These are phyloP conservation scores for Geophilus truncorum DNA, from an alignment of 2,888 invertebrate genomes.

Conservation along the genomic window DNA sequence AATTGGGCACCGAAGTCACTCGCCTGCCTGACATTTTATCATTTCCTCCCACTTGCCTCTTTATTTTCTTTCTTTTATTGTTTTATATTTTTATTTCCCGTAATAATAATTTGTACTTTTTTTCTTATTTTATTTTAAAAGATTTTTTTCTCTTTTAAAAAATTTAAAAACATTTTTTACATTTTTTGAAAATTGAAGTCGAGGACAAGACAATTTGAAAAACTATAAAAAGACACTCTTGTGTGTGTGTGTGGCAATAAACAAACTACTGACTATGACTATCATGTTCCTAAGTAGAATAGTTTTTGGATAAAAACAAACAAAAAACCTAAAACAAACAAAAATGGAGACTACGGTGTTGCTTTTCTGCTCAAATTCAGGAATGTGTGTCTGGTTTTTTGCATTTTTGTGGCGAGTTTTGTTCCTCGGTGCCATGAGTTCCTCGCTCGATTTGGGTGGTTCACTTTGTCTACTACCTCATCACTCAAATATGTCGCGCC, in stretches of 20 bases:
- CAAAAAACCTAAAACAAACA: not conserved
- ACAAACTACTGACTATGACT: constrained; percentile 28
- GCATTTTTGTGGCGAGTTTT: constrained; percentile 27
- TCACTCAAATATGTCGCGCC: constrained; percentile 25
- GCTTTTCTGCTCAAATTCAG: constrained; percentile 27
- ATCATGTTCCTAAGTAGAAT: constrained; percentile 25
- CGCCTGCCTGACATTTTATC: constrained; percentile 22
- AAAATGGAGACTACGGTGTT: constrained; percentile 18
- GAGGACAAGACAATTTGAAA: constrained; percentile 28
- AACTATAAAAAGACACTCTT: constrained; percentile 14
- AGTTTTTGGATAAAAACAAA: not conserved
- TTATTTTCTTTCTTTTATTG: not conserved
- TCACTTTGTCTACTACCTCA: constrained; percentile 25
- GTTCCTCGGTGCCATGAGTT: constrained; percentile 27
- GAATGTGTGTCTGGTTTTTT: constrained; percentile 26
- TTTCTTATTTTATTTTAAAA: not conserved
- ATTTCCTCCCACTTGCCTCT: not conserved
- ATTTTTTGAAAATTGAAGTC: constrained; percentile 19
- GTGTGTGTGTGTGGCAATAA: constrained; percentile 29
- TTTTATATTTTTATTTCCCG: not conserved
- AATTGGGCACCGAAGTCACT: constrained; percentile 27
- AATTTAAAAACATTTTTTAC: not conserved
- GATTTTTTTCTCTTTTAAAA: not conserved
- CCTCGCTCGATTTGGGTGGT: constrained; percentile 27
- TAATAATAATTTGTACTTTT: constrained; percentile 8